phyloP scores from a whole-genome alignment of 2,888 invertebrate genomes.

The Pherbina coryleti region DNA sequence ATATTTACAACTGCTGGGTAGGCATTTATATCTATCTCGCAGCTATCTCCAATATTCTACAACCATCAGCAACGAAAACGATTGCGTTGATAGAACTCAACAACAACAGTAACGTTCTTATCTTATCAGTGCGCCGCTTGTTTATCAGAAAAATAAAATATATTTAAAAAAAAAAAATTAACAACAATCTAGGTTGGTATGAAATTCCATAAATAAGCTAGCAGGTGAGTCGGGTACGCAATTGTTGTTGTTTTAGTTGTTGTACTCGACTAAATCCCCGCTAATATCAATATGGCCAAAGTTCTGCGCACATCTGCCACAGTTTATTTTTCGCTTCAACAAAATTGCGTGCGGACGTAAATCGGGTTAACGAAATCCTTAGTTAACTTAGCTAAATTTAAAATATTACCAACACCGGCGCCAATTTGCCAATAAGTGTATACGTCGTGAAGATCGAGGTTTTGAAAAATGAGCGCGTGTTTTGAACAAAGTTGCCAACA shows the following conservation, averaged over 20 bases:
- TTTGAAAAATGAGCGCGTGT: background rate
- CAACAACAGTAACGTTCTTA: background rate
- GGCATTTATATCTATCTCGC: too few species aligned
- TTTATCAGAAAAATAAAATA: background rate
- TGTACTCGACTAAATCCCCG: background rate
- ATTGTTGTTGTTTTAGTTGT: background rate
- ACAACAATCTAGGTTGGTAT: background rate
- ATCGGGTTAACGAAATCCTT: background rate
- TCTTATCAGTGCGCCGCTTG: background rate
- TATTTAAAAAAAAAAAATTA: background rate
- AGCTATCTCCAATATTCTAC: too few species aligned
- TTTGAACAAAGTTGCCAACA: background rate
- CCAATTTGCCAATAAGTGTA: background rate
- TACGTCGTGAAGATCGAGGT: background rate
- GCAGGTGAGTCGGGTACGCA: slow-evolving; percentile 2
- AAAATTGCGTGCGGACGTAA: slow-evolving; percentile 18
- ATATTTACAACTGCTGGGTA: too few species aligned
- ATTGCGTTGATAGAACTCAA: background rate
- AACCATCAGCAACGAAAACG: too few species aligned
- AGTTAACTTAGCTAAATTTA: background rate
- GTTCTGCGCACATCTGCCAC: background rate
- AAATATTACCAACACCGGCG: background rate
- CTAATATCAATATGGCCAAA: background rate
- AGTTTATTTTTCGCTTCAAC: background rate
- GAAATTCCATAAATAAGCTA: background rate